These are phyloP conservation scores for Micromesistius poutassou DNA, from an alignment of 2,797 vertebrate species.

Conservation along the genomic window DNA sequence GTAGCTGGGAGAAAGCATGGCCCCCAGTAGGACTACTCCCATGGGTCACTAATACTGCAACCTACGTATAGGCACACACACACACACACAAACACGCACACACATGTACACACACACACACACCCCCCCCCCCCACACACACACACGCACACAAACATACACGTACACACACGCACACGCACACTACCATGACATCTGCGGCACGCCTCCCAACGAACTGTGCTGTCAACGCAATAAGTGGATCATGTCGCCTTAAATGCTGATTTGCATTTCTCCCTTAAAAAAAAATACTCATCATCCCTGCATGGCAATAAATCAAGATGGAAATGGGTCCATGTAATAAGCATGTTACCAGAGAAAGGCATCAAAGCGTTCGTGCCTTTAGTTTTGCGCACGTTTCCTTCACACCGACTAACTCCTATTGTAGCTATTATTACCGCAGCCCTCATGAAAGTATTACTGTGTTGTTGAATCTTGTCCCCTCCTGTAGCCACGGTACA, in stretches of 20 bases:
- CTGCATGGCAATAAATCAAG: neutral
- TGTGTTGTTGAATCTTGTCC: neutral
- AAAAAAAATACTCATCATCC: neutral
- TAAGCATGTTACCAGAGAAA: slow-evolving; percentile 2
- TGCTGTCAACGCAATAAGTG: neutral
- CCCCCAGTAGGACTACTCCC: slow-evolving; percentile 11
- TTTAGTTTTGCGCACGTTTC: neutral
- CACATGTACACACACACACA: too few species aligned
- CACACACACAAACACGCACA: neutral
- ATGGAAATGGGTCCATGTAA: neutral
- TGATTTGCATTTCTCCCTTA: neutral
- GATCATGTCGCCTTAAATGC: neutral
- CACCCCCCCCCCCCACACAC: neutral
- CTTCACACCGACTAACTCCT: neutral
- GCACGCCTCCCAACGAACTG: neutral
- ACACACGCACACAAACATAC: neutral
- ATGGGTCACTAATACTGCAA: neutral
- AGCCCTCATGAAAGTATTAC: slow-evolving; percentile 7
- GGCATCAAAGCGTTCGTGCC: neutral
- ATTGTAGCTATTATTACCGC: neutral
- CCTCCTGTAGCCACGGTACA: neutral
- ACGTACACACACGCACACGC: neutral
- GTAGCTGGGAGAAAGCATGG: slow-evolving; percentile 62
- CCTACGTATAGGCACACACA: neutral
- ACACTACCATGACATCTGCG: neutral